phyloP scores from a whole-genome alignment of 2,797 vertebrate genomes.

The Sciurus vulgaris region DNA sequence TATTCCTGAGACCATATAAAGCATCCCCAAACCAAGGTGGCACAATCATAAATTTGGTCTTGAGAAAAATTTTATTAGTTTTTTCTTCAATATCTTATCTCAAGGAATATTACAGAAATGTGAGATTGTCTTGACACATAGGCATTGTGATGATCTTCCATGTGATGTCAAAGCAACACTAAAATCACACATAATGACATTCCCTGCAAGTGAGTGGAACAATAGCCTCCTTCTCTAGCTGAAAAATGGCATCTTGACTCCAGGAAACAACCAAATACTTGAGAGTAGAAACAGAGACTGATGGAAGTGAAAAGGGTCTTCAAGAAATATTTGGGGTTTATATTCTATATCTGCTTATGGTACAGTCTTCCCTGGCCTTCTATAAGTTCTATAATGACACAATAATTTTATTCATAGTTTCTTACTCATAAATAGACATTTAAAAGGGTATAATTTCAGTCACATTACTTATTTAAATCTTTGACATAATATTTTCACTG shows the following conservation, averaged over 20 bases:
- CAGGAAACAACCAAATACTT: not conserved
- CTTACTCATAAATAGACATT: slow-evolving; percentile 61
- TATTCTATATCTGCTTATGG: not conserved
- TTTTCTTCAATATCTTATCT: not conserved
- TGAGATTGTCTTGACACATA: not conserved
- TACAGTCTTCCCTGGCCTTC: not conserved
- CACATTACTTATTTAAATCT: slow-evolving; percentile 75
- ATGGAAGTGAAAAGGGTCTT: not conserved
- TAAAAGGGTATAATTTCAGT: slow-evolving; percentile 73
- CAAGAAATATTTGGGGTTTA: slow-evolving; percentile 31
- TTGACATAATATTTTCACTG: slow-evolving; percentile 65
- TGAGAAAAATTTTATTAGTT: not conserved
- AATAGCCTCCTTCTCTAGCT: not conserved
- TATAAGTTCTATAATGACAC: slow-evolving; percentile 28
- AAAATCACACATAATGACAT: not conserved
- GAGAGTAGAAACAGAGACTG: not conserved
- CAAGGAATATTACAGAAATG: not conserved
- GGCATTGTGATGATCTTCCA: not conserved
- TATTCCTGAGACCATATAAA: not conserved
- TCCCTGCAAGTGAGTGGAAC: rapidly evolving
- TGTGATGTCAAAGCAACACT: not conserved
- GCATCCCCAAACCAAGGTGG: not conserved
- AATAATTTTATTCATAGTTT: slow-evolving; percentile 69
- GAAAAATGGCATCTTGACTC: not conserved
- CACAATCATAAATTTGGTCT: not conserved